Evolutionary conservation across 2,888 invertebrate species (phyloP), one percentile per base, ranked within the genome.

Genomic region (Troides helena): DNA sequence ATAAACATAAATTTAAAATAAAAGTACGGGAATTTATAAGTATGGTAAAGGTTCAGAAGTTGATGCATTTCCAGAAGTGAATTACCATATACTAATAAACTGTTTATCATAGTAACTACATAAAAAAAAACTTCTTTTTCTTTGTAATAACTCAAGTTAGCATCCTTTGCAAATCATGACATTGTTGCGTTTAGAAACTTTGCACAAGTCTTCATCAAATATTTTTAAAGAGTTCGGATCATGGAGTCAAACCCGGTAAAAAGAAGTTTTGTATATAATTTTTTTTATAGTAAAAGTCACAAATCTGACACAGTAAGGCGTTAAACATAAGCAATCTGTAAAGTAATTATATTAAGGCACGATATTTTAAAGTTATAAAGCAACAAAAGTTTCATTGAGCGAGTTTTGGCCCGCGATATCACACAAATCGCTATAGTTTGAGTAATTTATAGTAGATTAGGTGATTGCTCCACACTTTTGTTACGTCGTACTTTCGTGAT

Each of bases 401-500:
- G 62, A 46, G 50, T 50, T 58, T 25, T 60, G 36, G 60, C 30
- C 53, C 18, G 39, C 53, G 60, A 39, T 25, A 61, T 64, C 60
- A 53, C 60, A 65, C 63, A 68, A 68, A 68, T 68, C 59, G 59
- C 59, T 53, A 23, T 60, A 53, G 64, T 64, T 64, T 25, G 21
- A 4, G 53, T 61, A 64, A 69, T 65, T 69, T 69, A 65, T 60
- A 39, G 64, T 25, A 59, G 60, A 65, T 65, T 69, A 65, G 64
- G 36, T 50, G 59, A 64, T 68, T 58, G 59, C 39, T 57, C 56
- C 62, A 63, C 58, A 50, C 46, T 58, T 58, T 68, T 62, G 63
- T 68, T 59, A 46, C 36, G 46, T 43, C n/a, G 21, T 62, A 43
- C 43, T 67, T 57, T 62, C 14, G 25, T 57, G 62, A 67, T 57